Evolutionary conservation across 2,888 invertebrate genomes (phyloP).

Genomic region (Invenusta paracnida): DNA sequence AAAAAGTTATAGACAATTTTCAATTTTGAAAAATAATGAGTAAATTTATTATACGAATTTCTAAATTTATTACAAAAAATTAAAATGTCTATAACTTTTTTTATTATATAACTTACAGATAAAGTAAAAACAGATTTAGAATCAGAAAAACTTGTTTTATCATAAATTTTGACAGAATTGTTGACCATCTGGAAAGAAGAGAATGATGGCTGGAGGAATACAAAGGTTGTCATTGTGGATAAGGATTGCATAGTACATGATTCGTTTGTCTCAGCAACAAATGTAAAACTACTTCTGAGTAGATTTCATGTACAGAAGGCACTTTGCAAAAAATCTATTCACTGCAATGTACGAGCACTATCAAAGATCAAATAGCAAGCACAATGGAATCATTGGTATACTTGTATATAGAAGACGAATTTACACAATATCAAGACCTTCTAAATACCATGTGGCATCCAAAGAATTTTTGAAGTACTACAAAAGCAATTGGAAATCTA

Average conservation of each 20-base stretch:
- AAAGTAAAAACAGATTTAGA: no score
- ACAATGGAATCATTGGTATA: not conserved
- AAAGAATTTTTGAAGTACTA: not conserved
- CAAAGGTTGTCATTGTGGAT: not conserved
- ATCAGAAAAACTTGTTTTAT: no score
- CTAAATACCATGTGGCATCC: not conserved
- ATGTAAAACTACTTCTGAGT: not conserved
- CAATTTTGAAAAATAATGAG: no score
- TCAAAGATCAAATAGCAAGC: not conserved
- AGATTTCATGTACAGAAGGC: not conserved
- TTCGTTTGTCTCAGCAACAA: not conserved
- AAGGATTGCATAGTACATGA: slow-evolving; percentile 8
- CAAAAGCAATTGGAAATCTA: not conserved
- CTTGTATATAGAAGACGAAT: not conserved
- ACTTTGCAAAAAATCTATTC: not conserved
- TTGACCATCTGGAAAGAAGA: not conserved
- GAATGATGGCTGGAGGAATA: not conserved
- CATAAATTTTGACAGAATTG: not conserved
- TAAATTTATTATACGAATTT: no score
- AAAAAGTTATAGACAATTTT: no score
- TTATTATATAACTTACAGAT: no score
- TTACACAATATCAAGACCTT: not conserved
- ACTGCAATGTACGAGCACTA: not conserved
- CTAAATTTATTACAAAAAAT: no score
- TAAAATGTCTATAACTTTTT: no score